Conservation (phyloP, 2,888 invertebrate species). For the Brachyopa scutellaris region DNA sequence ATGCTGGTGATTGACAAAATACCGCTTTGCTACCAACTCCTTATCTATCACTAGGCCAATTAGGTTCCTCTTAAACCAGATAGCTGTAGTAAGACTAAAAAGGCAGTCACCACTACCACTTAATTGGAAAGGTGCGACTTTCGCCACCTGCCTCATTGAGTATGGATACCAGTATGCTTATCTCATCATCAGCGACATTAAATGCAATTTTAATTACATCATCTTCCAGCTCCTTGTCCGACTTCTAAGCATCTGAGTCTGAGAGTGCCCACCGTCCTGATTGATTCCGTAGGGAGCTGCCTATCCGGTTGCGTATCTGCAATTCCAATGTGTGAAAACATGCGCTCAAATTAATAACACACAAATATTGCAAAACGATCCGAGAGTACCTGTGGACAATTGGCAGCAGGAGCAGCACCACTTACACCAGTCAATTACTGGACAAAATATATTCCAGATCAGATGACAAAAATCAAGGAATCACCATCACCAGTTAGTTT, state of each 20-base stretch:
- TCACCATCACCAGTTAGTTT: constrained; percentile 31
- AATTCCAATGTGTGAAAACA: constrained; percentile 71
- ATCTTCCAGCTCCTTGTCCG: constrained; percentile 56
- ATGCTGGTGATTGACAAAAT: too few relatives aligned
- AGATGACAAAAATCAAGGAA: constrained; percentile 53
- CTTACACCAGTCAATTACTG: constrained; percentile 66
- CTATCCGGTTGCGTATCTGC: constrained; percentile 42
- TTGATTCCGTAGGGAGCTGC: constrained; percentile 42
- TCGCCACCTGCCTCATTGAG: constrained; percentile 51
- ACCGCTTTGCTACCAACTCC: too few relatives aligned
- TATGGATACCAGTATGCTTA: constrained; percentile 66
- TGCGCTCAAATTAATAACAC: constrained; percentile 72
- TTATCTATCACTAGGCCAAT: too few relatives aligned
- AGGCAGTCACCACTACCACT: constrained; percentile 60
- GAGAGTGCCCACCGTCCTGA: constrained; percentile 4
- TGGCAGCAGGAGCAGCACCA: constrained; percentile 20
- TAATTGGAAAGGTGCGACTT: constrained; percentile 66
- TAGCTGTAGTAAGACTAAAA: too few relatives aligned
- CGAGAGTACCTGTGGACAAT: constrained; percentile 32
- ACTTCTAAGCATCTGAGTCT: constrained; percentile 37
- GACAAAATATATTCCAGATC: constrained; percentile 65
- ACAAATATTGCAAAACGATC: constrained; percentile 59
- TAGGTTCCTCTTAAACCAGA: too few relatives aligned
- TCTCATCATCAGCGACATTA: constrained; percentile 57
- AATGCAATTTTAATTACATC: constrained; percentile 63